Evolutionary conservation across 2,888 invertebrate genomes (phyloP), one percentile per base, ranked within the genome.

Genomic region (Rhamphomyia laevipes): DNA sequence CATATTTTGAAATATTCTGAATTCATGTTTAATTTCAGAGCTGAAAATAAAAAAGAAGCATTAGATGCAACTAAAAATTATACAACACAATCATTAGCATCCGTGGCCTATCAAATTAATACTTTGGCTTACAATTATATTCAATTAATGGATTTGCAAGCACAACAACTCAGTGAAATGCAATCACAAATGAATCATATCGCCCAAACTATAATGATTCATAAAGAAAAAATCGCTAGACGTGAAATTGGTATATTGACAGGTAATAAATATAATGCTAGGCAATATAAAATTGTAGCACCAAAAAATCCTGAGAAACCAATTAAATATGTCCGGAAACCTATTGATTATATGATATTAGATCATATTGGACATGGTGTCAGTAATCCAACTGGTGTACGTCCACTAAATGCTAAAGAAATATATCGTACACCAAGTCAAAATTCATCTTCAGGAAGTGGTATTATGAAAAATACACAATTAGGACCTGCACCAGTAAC

Each of bases 71-170:
- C 95, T 0, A 95, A 95, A 70, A 92, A 92, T 66, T 95, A 90
- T 64, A 93, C 95, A 1, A 92, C 94, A 0, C 95, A 96, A 66
- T 92, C 93, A 0, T 71, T 96, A 58, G 95, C 95, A 9, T 92
- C 93, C 71, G 95, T 96, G 11, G 95, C 95, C 1, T 96, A 95
- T 71, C 94, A 96, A 71, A 93, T 96, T 59, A 95, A 95, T 65
- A 93, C 91, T 2, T 72, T 96, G 55, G 93, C 94, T 0, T 91
- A 86, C 63, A 94, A 93, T 71, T 88, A 96, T 63, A 76, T 95
- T 21, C 92, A 93, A 67, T 73, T 95, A 59, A 68, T 96, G 37
- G 94, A 95, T 59, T 73, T 94, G 47, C 95, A 96, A 70, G 82
- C 87, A 0, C 82, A 86, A 59, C 92, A 94, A 65, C 70, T 95